phyloP scores from a whole-genome alignment of 2,888 invertebrate species.

The Rambutsinella grinnellia region DNA sequence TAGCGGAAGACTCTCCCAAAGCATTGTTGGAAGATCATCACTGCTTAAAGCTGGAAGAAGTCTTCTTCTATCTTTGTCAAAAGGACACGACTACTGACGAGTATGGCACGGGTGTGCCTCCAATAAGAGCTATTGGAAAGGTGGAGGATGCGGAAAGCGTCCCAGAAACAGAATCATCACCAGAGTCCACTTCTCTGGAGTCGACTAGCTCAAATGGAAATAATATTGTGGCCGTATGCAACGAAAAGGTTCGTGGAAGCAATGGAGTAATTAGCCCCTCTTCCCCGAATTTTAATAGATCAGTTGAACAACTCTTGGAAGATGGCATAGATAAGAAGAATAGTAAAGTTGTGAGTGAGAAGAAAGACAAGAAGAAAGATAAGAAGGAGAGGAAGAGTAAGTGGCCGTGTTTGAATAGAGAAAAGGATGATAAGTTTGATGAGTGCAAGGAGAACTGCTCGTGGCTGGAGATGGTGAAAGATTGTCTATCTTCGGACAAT shows the following conservation, averaged over 20 bases:
- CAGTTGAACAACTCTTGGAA: slow-evolving; percentile 22
- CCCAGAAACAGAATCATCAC: not conserved
- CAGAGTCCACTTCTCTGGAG: not conserved
- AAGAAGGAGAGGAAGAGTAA: not conserved
- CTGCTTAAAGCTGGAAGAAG: slow-evolving; percentile 89
- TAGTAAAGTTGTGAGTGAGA: not conserved
- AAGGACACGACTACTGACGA: slow-evolving; percentile 66
- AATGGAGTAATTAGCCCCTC: slow-evolving; percentile 4
- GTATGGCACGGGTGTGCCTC: not conserved
- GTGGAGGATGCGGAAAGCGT: not conserved
- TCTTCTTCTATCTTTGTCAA: slow-evolving; percentile 84
- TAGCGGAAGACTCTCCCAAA: slow-evolving; percentile 79
- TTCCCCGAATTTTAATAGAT: slow-evolving; percentile 20
- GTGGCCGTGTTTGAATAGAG: too few species aligned
- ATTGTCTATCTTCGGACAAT: slow-evolving; percentile 3
- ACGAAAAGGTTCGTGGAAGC: slow-evolving; percentile 58
- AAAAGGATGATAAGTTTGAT: not conserved
- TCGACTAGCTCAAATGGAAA: slow-evolving; percentile 20
- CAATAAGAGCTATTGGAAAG: not conserved
- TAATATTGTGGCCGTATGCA: slow-evolving; percentile 61
- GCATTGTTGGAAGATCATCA: slow-evolving; percentile 83
- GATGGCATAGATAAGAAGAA: slow-evolving; percentile 2
- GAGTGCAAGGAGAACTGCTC: not conserved
- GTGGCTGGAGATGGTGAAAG: not conserved
- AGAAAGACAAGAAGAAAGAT: not conserved